Base-by-base conservation (phyloP, 2,797 vertebrate genomes). In the Sebastes trivittatus region DNA sequence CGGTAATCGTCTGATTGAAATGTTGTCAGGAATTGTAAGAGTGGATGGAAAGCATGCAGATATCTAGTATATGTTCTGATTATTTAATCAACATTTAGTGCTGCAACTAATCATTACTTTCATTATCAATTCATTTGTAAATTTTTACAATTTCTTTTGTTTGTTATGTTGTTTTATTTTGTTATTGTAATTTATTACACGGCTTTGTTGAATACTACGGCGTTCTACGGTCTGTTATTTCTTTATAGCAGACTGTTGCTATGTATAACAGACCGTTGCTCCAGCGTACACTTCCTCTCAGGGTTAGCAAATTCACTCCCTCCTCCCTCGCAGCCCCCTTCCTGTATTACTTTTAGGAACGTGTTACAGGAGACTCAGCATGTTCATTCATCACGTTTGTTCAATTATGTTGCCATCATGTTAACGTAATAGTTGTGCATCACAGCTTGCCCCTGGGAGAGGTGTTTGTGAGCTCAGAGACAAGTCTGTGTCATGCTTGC, bases 381-480 rank as follows among this genome's bases (percentile, higher is more conserved):
- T 22, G 36, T 49, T 70, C 61, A 61, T 75, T 77, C 68, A 30
- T 73, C 55, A 64, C 55, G 36, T 34, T 23, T 36, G 58, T 79
- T 59, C 42, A 56, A 34, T 73, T 42, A 54, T 63, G 30, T 42
- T 29, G 29, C 46, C 56, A 18, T 65, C n/a, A 56, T 60, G 30
- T 60, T 71, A 42, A 76, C 25, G n/a, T 60, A 60, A 56, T 42
- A 56, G 82, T 56, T 73, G 49, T 55, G 61, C 20, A 14, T 42
- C 25, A 38, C 64, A 72, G 23, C 56, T 66, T 69, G 13, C 62
- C 69, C 69, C 72, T n/a, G 38, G 52, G 60, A 80, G 32, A 46
- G 42, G 58, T 63, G 54, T 86, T 78, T 62, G 69, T 70, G 58
- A 65, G 69, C 63, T 75, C 38, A 58, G 72, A 70, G 63, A 75